Evolutionary conservation across 2,797 vertebrate species (phyloP).

Genomic region (Pantherophis alleghaniensis): DNA sequence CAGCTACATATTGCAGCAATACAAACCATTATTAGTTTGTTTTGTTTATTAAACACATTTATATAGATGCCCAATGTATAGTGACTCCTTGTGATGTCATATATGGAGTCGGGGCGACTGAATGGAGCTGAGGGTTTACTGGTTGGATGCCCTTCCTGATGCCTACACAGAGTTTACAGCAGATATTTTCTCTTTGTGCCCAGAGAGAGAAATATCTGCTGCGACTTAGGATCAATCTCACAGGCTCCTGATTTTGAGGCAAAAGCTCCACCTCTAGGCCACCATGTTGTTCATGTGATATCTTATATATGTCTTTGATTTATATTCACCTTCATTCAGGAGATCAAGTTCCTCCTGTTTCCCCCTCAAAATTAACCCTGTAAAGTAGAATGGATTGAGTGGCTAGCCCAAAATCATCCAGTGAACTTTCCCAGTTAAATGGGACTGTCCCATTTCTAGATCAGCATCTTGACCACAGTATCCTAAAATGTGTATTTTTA

Average conservation of each 20-base stretch:
- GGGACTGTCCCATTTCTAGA: background rate
- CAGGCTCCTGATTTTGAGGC: background rate
- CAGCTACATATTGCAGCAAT: background rate
- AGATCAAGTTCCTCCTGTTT: background rate
- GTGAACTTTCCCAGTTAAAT: background rate
- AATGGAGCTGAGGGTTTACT: background rate
- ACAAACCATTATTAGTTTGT: background rate
- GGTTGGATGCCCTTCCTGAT: background rate
- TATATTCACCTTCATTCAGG: background rate
- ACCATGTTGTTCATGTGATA: background rate
- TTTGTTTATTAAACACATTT: background rate
- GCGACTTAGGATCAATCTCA: background rate
- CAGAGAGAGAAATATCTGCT: background rate
- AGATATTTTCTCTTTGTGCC: background rate
- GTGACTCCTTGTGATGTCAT: too few species aligned
- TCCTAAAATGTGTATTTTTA: background rate
- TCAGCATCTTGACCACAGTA: background rate
- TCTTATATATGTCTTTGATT: background rate
- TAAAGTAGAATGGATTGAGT: background rate
- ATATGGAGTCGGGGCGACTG: background rate
- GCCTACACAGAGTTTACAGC: background rate
- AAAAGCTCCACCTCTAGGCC: background rate
- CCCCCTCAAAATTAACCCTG: background rate
- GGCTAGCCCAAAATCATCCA: background rate
- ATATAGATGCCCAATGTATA: background rate